Percentiles rank a stretch among this genome's conserved stretches.
These are phyloP conservation scores for Bagarius yarrelli DNA, from an alignment of 2,113 vertebrate species.

Conservation along the genomic window DNA sequence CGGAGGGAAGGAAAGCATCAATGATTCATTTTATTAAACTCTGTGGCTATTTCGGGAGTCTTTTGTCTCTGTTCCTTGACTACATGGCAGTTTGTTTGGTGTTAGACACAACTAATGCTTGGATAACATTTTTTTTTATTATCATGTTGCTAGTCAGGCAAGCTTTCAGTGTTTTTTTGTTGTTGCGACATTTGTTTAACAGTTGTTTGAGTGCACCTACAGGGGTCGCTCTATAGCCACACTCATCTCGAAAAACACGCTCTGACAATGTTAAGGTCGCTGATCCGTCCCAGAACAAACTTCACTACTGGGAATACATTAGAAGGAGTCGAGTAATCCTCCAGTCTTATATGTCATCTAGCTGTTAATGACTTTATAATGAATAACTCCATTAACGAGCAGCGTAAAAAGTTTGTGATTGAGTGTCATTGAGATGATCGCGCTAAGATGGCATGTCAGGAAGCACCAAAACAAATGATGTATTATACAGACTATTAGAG, in stretches of 20 bases:
- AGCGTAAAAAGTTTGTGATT: background rate
- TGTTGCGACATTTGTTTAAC: background rate
- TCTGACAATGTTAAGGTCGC: slow-evolving; percentile 12
- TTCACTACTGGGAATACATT: background rate
- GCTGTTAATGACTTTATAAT: slow-evolving; percentile 12
- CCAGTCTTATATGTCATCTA: slow-evolving; percentile 2
- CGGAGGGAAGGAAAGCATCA: slow-evolving; percentile 35
- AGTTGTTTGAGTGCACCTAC: slow-evolving; percentile 34
- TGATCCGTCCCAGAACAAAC: background rate
- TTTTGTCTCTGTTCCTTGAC: slow-evolving; percentile 38
- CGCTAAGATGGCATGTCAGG: background rate
- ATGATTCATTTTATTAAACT: slow-evolving; percentile 19
- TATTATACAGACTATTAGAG: too few relatives aligned
- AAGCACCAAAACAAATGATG: background rate
- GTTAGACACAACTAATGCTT: background rate
- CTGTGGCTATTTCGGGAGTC: slow-evolving; percentile 30
- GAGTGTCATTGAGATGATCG: background rate
- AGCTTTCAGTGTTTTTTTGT: slow-evolving; percentile 4
- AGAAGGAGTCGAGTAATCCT: slow-evolving; percentile 6
- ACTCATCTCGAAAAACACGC: slow-evolving; percentile 37
- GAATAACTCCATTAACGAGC: background rate
- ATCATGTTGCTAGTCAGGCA: background rate
- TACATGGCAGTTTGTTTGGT: background rate
- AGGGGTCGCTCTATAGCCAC: slow-evolving; percentile 67
- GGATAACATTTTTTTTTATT: background rate